Evolutionary conservation across 1,140 invertebrate genomes (phyloP).

Genomic region (Grapholita molesta): DNA sequence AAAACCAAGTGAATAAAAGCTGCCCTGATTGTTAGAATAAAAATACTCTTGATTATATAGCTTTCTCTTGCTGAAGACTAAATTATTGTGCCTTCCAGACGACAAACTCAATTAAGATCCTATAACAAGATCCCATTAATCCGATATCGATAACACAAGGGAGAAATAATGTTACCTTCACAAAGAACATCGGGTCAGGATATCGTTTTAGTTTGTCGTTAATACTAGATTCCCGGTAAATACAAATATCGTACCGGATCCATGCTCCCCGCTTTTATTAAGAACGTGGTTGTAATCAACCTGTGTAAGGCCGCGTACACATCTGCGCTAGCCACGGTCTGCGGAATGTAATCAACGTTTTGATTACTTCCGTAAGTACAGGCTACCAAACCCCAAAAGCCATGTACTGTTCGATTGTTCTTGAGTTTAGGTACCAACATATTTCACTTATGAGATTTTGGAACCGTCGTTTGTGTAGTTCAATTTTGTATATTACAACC

Average conservation of each 20-base stretch:
- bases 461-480: too few relatives aligned
- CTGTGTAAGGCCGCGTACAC: slow-evolving; percentile 1
- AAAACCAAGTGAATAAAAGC: background rate
- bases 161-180: slow-evolving; percentile 10
- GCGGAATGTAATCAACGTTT: slow-evolving; percentile 8
- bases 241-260: background rate
- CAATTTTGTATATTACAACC: too few relatives aligned
- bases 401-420: too few relatives aligned
- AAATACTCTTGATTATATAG: background rate
- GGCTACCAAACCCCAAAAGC: background rate
- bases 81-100: slow-evolving; percentile 8
- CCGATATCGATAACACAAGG: slow-evolving; percentile 7
- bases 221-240: background rate
- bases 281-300: slow-evolving; percentile 12
- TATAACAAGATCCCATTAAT: slow-evolving; percentile 17
- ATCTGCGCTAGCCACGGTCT: background rate
- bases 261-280: slow-evolving; percentile 11
- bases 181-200: slow-evolving; percentile 9
- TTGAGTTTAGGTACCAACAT: too few relatives aligned
- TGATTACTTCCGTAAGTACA: background rate
- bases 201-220: background rate
- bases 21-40: too few relatives aligned
- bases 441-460: too few relatives aligned
- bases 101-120: slow-evolving; percentile 14
- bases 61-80: background rate